A percentile compares a stretch with the other conserved stretches of the same genome.
Conservation (phyloP, 1,140 invertebrate species). For the Drosophila mauritiana region DNA sequence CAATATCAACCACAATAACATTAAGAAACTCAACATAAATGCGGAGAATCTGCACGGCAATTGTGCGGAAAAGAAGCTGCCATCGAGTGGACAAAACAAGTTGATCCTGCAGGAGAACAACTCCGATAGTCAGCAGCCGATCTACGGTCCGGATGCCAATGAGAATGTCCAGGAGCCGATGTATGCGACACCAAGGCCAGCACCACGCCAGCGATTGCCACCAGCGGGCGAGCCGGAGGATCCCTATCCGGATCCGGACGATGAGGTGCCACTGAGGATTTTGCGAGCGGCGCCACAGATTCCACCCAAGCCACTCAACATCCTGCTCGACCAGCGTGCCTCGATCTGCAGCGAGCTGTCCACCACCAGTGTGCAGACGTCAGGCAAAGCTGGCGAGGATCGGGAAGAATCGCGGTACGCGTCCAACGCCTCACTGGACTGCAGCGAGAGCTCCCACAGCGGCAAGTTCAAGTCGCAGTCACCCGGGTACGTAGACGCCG, state of each 20-base stretch:
- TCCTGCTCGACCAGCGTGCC: slow-evolving; percentile 49
- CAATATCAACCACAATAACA: slow-evolving; percentile 35
- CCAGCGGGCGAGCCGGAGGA: not conserved
- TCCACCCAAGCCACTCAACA: slow-evolving; percentile 44
- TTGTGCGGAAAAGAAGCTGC: slow-evolving; percentile 45
- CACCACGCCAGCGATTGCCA: slow-evolving; percentile 62
- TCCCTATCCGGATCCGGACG: not conserved
- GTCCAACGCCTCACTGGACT: slow-evolving; percentile 66
- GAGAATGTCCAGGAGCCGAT: slow-evolving; percentile 68
- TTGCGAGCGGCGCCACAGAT: slow-evolving; percentile 57
- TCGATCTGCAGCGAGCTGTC: slow-evolving; percentile 79
- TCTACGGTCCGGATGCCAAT: slow-evolving; percentile 75
- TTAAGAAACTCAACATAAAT: slow-evolving; percentile 72
- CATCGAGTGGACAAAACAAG: slow-evolving; percentile 54
- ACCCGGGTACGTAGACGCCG: slow-evolving; percentile 77
- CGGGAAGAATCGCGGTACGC: slow-evolving; percentile 49
- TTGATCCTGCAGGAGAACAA: slow-evolving; percentile 62
- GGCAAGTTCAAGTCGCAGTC: slow-evolving; percentile 79
- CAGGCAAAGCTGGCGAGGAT: slow-evolving; percentile 9
- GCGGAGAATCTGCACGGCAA: slow-evolving; percentile 67
- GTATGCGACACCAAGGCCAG: slow-evolving; percentile 63
- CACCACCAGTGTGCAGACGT: slow-evolving; percentile 54
- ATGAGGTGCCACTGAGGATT: slow-evolving; percentile 1
- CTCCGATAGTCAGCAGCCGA: slow-evolving; percentile 48
- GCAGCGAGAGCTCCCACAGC: slow-evolving; percentile 66